These are phyloP conservation scores for Gonatopus flavifemur DNA, from an alignment of 1,140 invertebrate species.

Conservation along the genomic window DNA sequence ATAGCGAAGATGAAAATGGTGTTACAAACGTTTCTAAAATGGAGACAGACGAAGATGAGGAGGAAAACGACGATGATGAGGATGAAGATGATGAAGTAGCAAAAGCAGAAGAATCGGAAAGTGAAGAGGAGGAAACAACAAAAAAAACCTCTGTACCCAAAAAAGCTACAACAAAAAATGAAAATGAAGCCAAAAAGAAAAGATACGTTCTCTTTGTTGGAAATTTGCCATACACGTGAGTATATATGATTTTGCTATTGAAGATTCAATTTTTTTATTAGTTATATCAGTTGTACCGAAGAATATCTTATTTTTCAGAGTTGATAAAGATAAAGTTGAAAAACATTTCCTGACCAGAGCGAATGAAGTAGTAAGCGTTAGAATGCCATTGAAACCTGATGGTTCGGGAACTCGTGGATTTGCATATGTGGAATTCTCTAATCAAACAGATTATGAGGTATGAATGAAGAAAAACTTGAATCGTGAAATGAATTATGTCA, in stretches of 20 bases:
- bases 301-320: conserved; percentile 30
- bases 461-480: no score
- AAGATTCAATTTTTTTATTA: conserved; percentile 5
- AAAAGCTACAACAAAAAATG: conserved; percentile 44
- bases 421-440: conserved; percentile 53
- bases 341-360: conserved; percentile 56
- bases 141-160: not conserved
- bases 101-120: conserved; percentile 52
- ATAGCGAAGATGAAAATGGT: conserved; percentile 10
- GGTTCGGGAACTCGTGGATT: conserved; percentile 50
- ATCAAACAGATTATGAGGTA: conserved; percentile 55
- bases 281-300: not conserved
- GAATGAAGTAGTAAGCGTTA: conserved; percentile 45
- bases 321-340: conserved; percentile 48
- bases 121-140: conserved; percentile 14
- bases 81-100: conserved; percentile 50
- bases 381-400: conserved; percentile 46
- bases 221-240: conserved; percentile 53
- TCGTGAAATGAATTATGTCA: no score
- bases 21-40: not conserved
- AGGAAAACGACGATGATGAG: conserved; percentile 19
- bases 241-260: conserved; percentile 9
- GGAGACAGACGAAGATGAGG: conserved; percentile 44
- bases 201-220: conserved; percentile 60
- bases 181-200: conserved; percentile 55